Evolutionary conservation across 2,888 invertebrate genomes (phyloP).

Genomic region (Macrosoma leucophasiata): DNA sequence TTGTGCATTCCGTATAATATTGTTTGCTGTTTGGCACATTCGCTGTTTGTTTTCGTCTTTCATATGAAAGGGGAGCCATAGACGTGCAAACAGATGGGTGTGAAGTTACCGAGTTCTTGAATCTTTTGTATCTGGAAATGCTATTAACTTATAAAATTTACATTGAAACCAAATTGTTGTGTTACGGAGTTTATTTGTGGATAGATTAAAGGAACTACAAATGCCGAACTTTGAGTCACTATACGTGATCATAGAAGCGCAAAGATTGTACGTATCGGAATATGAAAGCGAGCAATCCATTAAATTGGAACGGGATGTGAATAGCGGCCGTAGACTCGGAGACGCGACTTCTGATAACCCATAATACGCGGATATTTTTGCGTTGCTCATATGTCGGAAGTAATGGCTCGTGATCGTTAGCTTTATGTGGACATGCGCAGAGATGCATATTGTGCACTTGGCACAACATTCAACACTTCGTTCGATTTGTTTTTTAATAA

Average conservation of each 20-base stretch:
- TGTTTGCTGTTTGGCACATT: slow-evolving; percentile 76
- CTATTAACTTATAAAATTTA: slow-evolving; percentile 35
- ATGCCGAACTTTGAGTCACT: slow-evolving; percentile 56
- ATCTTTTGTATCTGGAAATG: slow-evolving; percentile 58
- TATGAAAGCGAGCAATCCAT: slow-evolving; percentile 74
- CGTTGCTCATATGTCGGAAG: slow-evolving; percentile 75
- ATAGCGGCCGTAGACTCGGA: slow-evolving; percentile 46
- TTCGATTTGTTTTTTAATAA: too few relatives aligned
- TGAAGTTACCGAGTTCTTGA: slow-evolving; percentile 50
- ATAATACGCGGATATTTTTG: slow-evolving; percentile 75
- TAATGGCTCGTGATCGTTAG: slow-evolving; percentile 61
- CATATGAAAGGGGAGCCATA: slow-evolving; percentile 73
- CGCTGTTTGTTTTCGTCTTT: slow-evolving; percentile 73
- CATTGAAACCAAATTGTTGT: slow-evolving; percentile 4
- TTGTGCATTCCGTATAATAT: slow-evolving; percentile 77
- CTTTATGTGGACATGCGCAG: slow-evolving; percentile 27
- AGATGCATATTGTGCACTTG: too few relatives aligned
- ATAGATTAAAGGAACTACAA: slow-evolving; percentile 30
- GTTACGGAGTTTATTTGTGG: slow-evolving; percentile 4
- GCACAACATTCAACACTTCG: too few relatives aligned
- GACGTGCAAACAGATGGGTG: slow-evolving; percentile 67
- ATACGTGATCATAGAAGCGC: slow-evolving; percentile 61
- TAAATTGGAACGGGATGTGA: slow-evolving; percentile 59
- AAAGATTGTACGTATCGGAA: slow-evolving; percentile 60
- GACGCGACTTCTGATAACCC: slow-evolving; percentile 72